Conservation (phyloP, 2,797 vertebrate species). For the Amazona finschi region DNA sequence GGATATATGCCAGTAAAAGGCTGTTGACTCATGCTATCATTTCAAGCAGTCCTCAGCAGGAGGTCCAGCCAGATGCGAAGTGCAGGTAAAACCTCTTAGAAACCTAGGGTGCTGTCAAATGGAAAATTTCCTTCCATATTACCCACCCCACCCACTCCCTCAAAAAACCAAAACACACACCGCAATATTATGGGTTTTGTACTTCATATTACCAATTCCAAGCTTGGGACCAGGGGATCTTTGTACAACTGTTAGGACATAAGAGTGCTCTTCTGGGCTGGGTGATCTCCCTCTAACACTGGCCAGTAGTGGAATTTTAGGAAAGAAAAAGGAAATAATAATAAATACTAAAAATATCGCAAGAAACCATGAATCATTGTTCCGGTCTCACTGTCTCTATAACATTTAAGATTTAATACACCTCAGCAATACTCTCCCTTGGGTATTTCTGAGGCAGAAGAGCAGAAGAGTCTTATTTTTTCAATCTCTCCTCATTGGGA, state of each 20-base stretch:
- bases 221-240: not conserved
- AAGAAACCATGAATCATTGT: not conserved
- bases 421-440: not conserved
- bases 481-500: not conserved
- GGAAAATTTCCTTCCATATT: not conserved
- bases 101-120: not conserved
- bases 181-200: not conserved
- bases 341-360: not conserved
- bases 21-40: not conserved
- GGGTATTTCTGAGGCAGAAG: not conserved
- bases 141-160: not conserved
- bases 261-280: not conserved
- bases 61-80: not conserved
- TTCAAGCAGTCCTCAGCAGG: not conserved
- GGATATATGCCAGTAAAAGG: not conserved
- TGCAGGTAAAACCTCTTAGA: not conserved
- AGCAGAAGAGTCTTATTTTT: not conserved
- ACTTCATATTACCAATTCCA: not conserved
- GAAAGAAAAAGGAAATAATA: not conserved
- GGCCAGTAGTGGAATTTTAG: not conserved
- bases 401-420: not conserved
- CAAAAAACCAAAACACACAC: not conserved
- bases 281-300: not conserved
- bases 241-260: not conserved
- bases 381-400: not conserved